Base-by-base conservation (phyloP, 2,888 invertebrate genomes). In the Orchesellides sinensis region DNA sequence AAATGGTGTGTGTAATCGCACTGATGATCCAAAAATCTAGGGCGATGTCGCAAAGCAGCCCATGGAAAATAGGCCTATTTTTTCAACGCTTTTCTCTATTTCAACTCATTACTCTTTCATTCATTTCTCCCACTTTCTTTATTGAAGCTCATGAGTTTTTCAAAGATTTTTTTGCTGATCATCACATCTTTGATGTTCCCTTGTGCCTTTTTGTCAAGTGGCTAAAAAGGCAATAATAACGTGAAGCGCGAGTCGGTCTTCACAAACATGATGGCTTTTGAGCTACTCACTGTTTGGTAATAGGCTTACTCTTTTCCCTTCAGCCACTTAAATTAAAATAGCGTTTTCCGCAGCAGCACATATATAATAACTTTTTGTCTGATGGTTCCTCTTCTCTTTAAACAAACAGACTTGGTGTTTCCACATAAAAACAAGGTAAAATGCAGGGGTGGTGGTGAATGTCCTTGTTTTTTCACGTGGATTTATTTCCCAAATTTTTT, bases 71-170 rank as follows among this genome's bases (percentile, higher is more conserved):
- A 21, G 59, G 10, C 21, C 17, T n/a, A 17, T 52, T 52, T 52
- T 21, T 21, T 45, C 40, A 29, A 56, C 77, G 29, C 68, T 27
- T 77, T 77, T 12, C n/a, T 49, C 56, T 77, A 35, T 66, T 68
- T 56, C 47, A 77, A 77, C 68, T 68, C 68, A 77, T 77, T 77
- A 77, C 77, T 77, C 66, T 21, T 77, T 59, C 68, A 66, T 47
- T 54, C 1, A 56, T 29, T 66, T 25, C 40, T 56, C 47, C n/a
- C 61, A 17, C 23, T 49, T 35, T 45, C 56, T n/a, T 23, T 54
- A 27, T 47, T 65, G 74, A 73, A 49, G 61, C 19, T 45, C 45
- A 40, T 17, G 47, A 45, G 69, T 29, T 56, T 73, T 52, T n/a
- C 19, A 69, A 73, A 56, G 45, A 25, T 45, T 73, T 69, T 52